Percentiles rank a stretch among this genome's conserved stretches.
Conservation (phyloP, 2,797 vertebrate species). For the Urophycis tenuis region DNA sequence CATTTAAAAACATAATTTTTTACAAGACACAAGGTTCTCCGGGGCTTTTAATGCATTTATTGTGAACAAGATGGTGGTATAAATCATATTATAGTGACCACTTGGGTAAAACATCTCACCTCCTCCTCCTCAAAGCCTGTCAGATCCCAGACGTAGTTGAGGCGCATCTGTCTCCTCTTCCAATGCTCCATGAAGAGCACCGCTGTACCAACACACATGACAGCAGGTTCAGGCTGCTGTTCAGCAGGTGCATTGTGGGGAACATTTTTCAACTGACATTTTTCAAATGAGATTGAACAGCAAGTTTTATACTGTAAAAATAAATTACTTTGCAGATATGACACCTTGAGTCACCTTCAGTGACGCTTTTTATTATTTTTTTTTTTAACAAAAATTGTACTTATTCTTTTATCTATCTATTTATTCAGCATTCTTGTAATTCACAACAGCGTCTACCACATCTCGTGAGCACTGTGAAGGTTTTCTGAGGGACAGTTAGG, state of each 20-base stretch:
- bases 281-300: neutral
- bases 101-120: conserved; percentile 65
- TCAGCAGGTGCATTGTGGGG: too few species aligned
- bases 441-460: too few species aligned
- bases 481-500: too few species aligned
- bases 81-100: neutral
- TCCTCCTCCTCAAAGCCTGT: conserved; percentile 94
- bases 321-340: neutral
- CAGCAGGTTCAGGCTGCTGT: neutral
- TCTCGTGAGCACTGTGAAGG: too few species aligned
- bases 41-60: neutral
- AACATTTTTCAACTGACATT: neutral
- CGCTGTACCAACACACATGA: conserved; percentile 62
- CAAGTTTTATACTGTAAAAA: neutral
- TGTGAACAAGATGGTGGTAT: neutral
- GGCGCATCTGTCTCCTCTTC: conserved; percentile 95
- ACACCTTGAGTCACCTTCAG: too few species aligned
- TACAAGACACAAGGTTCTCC: neutral
- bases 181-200: conserved; percentile 99
- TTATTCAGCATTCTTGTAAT: neutral
- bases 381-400: too few species aligned
- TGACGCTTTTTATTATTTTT: too few species aligned
- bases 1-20: neutral
- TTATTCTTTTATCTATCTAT: neutral
- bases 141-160: conserved; percentile 96